phyloP scores from a whole-genome alignment of 2,113 vertebrate genomes.

The Pluvialis apricaria region DNA sequence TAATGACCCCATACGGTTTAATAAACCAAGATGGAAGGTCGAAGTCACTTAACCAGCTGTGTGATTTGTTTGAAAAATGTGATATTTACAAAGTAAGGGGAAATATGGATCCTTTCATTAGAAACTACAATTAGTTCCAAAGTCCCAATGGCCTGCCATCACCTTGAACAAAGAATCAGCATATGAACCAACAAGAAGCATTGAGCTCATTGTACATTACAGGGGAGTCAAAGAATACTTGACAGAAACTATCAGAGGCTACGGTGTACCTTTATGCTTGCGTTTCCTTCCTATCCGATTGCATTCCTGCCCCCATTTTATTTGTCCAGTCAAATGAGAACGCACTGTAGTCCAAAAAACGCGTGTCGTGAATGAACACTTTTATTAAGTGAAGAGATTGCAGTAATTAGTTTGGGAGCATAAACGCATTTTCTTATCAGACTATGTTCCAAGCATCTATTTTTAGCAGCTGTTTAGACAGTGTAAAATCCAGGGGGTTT shows the following conservation, averaged over 20 bases:
- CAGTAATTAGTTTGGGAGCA: background rate
- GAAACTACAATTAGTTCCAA: background rate
- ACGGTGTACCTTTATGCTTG: background rate
- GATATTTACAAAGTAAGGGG: background rate
- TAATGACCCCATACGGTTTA: background rate
- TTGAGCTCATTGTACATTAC: background rate
- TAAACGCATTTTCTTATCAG: background rate
- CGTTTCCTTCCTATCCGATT: background rate
- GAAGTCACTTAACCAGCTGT: background rate
- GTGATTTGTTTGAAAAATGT: background rate
- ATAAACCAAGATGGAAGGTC: background rate
- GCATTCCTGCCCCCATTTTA: background rate
- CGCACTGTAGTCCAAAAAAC: background rate
- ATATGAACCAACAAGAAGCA: background rate
- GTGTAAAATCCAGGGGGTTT: background rate
- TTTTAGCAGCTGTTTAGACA: background rate
- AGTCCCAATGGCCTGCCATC: background rate
- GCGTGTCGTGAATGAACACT: background rate
- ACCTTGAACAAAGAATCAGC: background rate
- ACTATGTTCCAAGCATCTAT: background rate
- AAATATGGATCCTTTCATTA: background rate
- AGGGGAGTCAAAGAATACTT: background rate
- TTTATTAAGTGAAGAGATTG: background rate
- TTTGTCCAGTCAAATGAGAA: background rate
- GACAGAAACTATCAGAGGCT: background rate